Base-by-base conservation (phyloP, 2,113 vertebrate species). In the Aptenodytes forsteri region DNA sequence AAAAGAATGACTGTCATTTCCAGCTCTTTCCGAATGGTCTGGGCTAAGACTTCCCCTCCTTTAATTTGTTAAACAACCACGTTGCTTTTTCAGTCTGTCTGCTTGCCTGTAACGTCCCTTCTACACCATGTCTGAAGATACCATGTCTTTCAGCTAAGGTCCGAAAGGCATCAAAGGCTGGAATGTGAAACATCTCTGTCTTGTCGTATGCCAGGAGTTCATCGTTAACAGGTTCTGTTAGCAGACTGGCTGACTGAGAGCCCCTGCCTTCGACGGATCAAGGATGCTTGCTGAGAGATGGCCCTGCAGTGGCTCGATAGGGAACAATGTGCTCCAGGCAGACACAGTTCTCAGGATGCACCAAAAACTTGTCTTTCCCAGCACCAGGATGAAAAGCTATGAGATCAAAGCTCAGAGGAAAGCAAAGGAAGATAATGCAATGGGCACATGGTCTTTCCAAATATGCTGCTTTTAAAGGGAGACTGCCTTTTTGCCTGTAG, bases 171-270 rank as follows among this genome's bases (percentile, higher is more conserved):
- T 98, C 97, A 97, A 97, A 98, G 97, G 87, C 88, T 91, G 98
- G 98, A 98, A 98, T 98, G 81, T 70, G 79, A 96, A 97, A 86
- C 95, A 98, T 97, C 96, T 86, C 85, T 69, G 92, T 59, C 47
- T 96, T 91, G 87, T 89, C 50, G 9, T 40, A 56, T 52, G 90
- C 95, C 97, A 61, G 78, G 38, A 93, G 95, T 64, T 88, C 72
- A 15, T 75, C 77, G 98, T 50, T 98, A 98, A 98, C 98, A 98
- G 97, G 52, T 97, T 58, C 98, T 98, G 97, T 98, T 98, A 96
- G 94, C 98, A 69, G 88, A 17, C 5, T 23, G 87, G 64, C 93
- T 89, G 54, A 7, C 3, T 4, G 34, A 49, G 34, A 79, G 83
- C 67, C 87, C 21, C 38, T 3, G 38, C 70, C 91, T 67, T 73